Evolutionary conservation across 2,888 invertebrate species (phyloP).

Genomic region (Harpalus rubripes): DNA sequence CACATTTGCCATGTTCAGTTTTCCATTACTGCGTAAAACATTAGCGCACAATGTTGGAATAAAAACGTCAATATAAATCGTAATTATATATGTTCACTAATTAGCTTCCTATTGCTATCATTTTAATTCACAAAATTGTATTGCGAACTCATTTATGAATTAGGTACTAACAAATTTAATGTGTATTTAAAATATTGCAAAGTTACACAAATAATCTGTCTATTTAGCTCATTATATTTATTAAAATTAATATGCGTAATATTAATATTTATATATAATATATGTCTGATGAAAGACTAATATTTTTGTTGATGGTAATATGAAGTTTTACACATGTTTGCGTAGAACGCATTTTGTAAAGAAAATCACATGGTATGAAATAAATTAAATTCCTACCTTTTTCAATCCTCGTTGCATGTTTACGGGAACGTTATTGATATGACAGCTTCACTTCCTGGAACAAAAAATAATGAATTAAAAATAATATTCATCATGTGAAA

Average conservation of each 20-base stretch:
- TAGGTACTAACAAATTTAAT: constrained; percentile 29
- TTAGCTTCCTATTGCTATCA: constrained; percentile 21
- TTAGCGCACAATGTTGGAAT: background rate
- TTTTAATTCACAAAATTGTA: constrained; percentile 12
- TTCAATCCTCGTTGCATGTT: background rate
- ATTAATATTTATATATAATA: constrained; percentile 1
- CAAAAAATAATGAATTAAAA: background rate
- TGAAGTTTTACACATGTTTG: background rate
- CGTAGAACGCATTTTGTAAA: background rate
- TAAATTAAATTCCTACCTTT: constrained; percentile 4
- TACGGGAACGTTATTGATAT: background rate
- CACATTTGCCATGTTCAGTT: constrained; percentile 13
- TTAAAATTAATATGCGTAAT: constrained; percentile 3
- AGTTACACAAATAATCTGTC: constrained; percentile 13
- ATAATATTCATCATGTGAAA: background rate
- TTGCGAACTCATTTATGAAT: constrained; percentile 7
- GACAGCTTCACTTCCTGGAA: background rate
- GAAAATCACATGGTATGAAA: background rate
- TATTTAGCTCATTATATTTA: background rate
- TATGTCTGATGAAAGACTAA: background rate
- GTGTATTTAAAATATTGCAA: constrained; percentile 11
- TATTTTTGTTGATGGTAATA: background rate
- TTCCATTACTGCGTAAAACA: constrained; percentile 21
- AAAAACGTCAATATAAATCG: background rate
- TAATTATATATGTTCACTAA: constrained; percentile 22